Conservation (phyloP, 2,113 vertebrate genomes). For the Microcebus lehilahytsara region DNA sequence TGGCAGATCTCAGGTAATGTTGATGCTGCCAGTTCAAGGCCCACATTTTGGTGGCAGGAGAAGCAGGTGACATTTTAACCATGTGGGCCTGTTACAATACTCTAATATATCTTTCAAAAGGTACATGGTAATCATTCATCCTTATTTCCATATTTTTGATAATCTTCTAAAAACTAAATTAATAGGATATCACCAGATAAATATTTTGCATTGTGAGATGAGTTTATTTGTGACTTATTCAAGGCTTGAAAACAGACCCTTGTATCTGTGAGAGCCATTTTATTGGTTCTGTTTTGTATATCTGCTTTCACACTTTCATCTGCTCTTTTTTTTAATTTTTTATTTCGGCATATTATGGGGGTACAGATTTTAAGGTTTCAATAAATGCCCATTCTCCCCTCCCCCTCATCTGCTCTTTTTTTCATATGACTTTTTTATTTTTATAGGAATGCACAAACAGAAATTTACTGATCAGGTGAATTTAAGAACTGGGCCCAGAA, state of each 20-base stretch:
- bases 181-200: not conserved
- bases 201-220: not conserved
- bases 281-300: not conserved
- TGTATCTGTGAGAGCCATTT: fast-evolving
- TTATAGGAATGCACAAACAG: not conserved
- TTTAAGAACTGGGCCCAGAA: slow-evolving; percentile 4
- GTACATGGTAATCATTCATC: not conserved
- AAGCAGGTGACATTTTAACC: not conserved
- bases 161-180: not conserved
- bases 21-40: not conserved
- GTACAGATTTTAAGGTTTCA: too few relatives aligned
- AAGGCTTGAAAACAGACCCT: not conserved
- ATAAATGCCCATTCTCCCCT: too few relatives aligned
- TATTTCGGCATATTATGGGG: too few relatives aligned
- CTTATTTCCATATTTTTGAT: not conserved
- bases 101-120: not conserved
- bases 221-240: not conserved
- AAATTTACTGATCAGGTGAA: slow-evolving; percentile 24
- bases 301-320: not conserved
- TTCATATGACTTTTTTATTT: not conserved
- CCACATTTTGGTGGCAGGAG: not conserved
- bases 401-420: not conserved
- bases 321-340: not conserved
- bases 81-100: not conserved
- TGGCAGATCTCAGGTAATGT: not conserved